Evolutionary conservation across 2,888 invertebrate genomes (phyloP), one percentile per base, ranked within the genome.

Genomic region (Hylaea fasciaria): DNA sequence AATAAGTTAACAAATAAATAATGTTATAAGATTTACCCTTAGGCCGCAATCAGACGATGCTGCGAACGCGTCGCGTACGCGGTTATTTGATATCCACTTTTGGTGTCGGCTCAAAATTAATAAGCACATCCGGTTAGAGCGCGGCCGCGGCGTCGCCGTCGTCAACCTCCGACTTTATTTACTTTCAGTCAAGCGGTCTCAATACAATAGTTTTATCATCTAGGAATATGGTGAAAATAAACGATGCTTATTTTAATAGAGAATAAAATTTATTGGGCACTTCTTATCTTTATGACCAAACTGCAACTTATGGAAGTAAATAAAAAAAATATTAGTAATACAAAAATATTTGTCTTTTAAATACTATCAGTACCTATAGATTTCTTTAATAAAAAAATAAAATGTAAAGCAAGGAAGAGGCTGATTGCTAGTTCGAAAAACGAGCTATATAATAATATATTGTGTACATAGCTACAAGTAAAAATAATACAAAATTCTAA

Each of bases 311-410:
- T 61, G 66, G 79, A 78, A 82, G 81, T 77, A 83, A 85, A 81
- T 76, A 80, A 83, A 82, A n/a, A 77, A 86, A 83, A 80, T 62
- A 64, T 57, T 48, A 68, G 77, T 80, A 82, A 81, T 89, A 89
- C 83, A 91, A 89, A 91, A 90, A 90, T 89, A 91, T 83, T 80
- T 77, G 79, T 85, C 83, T 88, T 86, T 86, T 81, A 76, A 76
- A 81, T 74, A 83, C 69, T 75, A 69, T 74, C 46, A 61, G 67
- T 62, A 22, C 22, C 22, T 22, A 65, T 62, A 69, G 64, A 68
- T 67, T 65, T 66, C 50, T 55, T 41, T 29, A 32, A 40, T 50
- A 55, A 47, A 54, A n/a, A 63, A 65, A 59, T 43, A 61, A 65
- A 48, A 41, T 35, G 14, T 53, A 59, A 54, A 66, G 48, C 29